Evolutionary conservation across 2,888 invertebrate genomes (phyloP).

Genomic region (Luffia ferchaultella): DNA sequence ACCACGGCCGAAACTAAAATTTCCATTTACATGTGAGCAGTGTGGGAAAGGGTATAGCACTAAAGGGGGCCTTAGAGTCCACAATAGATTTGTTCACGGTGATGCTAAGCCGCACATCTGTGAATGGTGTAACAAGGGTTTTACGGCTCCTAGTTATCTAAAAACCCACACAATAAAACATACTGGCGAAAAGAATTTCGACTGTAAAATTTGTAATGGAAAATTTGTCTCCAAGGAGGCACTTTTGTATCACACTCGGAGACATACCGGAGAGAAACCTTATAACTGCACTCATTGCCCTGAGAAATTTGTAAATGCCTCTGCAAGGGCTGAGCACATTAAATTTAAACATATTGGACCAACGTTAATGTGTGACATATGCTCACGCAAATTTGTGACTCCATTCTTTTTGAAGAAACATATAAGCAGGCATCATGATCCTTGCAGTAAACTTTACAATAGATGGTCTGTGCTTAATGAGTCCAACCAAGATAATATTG

Average conservation of each 20-base stretch:
- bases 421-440: conserved; percentile 43
- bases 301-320: conserved; percentile 51
- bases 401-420: conserved; percentile 42
- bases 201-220: conserved; percentile 38
- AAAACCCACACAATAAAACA: conserved; percentile 48
- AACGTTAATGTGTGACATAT: conserved; percentile 42
- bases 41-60: conserved; percentile 50
- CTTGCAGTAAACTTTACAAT: conserved; percentile 39
- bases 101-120: conserved; percentile 46
- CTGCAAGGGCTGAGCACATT: conserved; percentile 49
- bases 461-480: conserved; percentile 34
- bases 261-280: conserved; percentile 54
- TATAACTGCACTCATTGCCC: conserved; percentile 41
- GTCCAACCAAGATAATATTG: conserved; percentile 20
- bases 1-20: conserved; percentile 32
- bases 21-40: conserved; percentile 32
- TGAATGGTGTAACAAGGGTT: conserved; percentile 40
- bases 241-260: conserved; percentile 42
- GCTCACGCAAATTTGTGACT: conserved; percentile 47
- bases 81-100: conserved; percentile 44
- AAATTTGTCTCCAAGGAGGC: conserved; percentile 53
- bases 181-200: conserved; percentile 48
- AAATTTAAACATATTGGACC: conserved; percentile 51
- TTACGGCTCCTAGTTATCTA: conserved; percentile 51
- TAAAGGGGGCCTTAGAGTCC: conserved; percentile 43